Conservation (phyloP, 1,140 invertebrate species). For the Conus ventricosus region DNA sequence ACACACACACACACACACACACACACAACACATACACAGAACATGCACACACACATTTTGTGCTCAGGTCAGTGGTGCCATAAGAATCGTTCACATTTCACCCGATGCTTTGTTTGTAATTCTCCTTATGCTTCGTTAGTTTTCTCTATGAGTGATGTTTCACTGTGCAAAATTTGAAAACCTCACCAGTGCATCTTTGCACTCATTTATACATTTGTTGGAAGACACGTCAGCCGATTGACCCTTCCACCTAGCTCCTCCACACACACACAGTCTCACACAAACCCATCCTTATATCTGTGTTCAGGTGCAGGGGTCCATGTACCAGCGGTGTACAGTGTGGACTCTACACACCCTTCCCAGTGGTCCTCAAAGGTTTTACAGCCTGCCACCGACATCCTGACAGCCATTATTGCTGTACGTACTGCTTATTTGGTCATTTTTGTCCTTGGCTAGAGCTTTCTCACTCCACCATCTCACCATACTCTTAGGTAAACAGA, state of each 20-base stretch:
- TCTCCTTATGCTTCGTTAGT: neutral
- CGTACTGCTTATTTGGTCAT: neutral
- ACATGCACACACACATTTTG: too few relatives aligned
- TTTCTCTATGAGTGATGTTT: neutral
- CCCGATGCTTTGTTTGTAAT: too few relatives aligned
- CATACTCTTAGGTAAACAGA: neutral
- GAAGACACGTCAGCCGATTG: too few relatives aligned
- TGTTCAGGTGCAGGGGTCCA: conserved; percentile 72
- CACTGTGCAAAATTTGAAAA: neutral
- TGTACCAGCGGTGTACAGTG: conserved; percentile 86
- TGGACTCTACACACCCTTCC: conserved; percentile 85
- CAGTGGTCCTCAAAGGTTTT: conserved; percentile 85
- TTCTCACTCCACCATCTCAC: neutral
- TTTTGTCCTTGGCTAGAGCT: neutral
- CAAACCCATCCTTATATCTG: neutral
- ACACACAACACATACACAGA: too few relatives aligned
- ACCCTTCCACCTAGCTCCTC: too few relatives aligned
- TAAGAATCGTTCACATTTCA: too few relatives aligned
- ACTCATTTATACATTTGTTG: too few relatives aligned
- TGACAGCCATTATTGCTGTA: conserved; percentile 77
- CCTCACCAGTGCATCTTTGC: too few relatives aligned
- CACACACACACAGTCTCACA: neutral
- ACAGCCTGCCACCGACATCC: conserved; percentile 82
- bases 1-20: too few relatives aligned
- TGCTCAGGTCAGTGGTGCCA: too few relatives aligned